A percentile compares a stretch with the other conserved stretches of the same genome.
Evolutionary conservation across 2,113 vertebrate species (phyloP).

Genomic region (Syngnathus floridae): DNA sequence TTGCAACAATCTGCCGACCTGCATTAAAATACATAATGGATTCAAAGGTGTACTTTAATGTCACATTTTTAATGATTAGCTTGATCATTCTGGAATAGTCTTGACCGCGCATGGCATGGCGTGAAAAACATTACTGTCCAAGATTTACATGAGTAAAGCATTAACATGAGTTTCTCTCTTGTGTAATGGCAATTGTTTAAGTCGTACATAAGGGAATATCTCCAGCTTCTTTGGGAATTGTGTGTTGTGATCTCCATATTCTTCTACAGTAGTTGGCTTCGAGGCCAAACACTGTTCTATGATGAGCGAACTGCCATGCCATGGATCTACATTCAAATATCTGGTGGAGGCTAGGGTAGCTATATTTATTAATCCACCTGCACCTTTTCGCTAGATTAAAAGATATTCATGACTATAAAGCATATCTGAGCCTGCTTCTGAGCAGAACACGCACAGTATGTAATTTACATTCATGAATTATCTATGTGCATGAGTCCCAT

Average conservation of each 20-base stretch:
- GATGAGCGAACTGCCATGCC: not conserved
- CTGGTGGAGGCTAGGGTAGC: not conserved
- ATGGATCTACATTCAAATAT: not conserved
- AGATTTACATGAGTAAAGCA: not conserved
- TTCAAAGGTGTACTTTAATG: not conserved
- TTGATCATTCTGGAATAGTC: not conserved
- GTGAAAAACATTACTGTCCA: not conserved
- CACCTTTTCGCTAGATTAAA: not conserved
- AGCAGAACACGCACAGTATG: conserved; percentile 6
- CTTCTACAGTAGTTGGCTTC: not conserved
- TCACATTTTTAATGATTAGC: not conserved
- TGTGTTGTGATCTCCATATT: not conserved
- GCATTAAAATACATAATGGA: not conserved
- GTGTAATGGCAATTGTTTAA: not conserved
- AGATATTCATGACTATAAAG: conserved; percentile 20
- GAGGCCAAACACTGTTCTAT: not conserved
- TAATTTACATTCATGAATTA: conserved; percentile 16
- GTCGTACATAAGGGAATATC: not conserved
- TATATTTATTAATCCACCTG: not conserved
- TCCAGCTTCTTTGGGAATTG: not conserved
- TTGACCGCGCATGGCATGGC: not conserved
- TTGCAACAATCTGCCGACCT: not conserved
- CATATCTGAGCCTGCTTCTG: conserved; percentile 11
- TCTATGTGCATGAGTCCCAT: conserved; percentile 4
- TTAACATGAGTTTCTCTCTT: not conserved